Conservation (phyloP, 2,113 vertebrate genomes). For the Hippocampus barbouri region DNA sequence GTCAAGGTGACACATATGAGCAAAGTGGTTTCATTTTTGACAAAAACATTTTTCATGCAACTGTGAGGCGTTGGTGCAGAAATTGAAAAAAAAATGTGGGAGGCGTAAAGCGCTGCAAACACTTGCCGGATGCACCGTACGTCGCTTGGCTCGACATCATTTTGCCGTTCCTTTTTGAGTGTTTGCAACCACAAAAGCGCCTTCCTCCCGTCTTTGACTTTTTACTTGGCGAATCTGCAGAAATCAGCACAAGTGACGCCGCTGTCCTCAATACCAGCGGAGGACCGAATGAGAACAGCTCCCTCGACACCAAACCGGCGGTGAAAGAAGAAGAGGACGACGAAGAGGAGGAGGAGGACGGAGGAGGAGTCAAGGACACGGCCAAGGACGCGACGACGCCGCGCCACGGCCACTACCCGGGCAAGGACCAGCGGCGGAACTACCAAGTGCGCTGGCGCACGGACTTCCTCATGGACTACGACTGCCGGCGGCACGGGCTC, state of each 20-base stretch:
- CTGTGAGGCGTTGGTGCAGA: no score
- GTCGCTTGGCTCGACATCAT: no score
- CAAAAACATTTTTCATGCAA: no score
- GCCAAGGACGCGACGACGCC: constrained; percentile 12
- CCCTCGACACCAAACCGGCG: constrained; percentile 11
- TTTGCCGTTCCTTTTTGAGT: background rate
- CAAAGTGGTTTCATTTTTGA: no score
- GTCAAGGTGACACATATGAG: no score
- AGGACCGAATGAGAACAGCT: constrained; percentile 19
- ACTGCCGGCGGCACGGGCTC: constrained; percentile 78
- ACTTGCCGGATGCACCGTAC: no score
- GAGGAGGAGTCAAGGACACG: constrained; percentile 8
- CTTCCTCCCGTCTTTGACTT: background rate
- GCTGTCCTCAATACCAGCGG: constrained; percentile 2
- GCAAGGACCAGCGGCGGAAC: constrained; percentile 84
- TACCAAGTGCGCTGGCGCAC: constrained; percentile 87
- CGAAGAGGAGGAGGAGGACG: constrained; percentile 45
- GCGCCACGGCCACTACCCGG: constrained; percentile 72
- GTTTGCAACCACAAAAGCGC: background rate
- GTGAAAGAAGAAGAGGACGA: constrained; percentile 39
- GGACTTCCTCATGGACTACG: constrained; percentile 90
- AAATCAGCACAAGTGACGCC: constrained; percentile 34
- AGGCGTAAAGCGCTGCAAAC: no score
- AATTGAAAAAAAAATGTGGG: no score
- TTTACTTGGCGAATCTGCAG: constrained; percentile 19